Evolutionary conservation across 2,888 invertebrate species (phyloP).

Genomic region (Steromphala cineraria): DNA sequence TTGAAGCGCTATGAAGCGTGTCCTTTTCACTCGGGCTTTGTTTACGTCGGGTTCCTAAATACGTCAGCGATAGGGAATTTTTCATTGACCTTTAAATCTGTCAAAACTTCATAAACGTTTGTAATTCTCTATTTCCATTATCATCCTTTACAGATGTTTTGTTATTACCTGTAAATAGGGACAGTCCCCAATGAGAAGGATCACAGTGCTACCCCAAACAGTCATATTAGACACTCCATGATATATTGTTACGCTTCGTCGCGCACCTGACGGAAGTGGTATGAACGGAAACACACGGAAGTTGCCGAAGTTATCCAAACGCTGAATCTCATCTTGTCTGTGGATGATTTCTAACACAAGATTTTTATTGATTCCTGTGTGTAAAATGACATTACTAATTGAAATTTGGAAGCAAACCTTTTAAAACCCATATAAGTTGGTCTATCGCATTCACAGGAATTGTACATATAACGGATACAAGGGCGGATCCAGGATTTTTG

Average conservation of each 20-base stretch:
- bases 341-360: background rate
- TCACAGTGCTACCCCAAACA: background rate
- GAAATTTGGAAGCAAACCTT: too few relatives aligned
- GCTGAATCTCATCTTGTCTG: background rate
- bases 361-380: too few relatives aligned
- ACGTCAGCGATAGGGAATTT: conserved; percentile 10
- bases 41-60: conserved; percentile 11
- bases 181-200: background rate
- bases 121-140: background rate
- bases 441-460: too few relatives aligned
- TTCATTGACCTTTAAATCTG: background rate
- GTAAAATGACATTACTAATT: too few relatives aligned
- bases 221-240: conserved; percentile 12
- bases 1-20: background rate
- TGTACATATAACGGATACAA: too few relatives aligned
- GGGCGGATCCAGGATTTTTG: too few relatives aligned
- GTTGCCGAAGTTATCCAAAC: conserved; percentile 1
- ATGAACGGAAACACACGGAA: conserved; percentile 14
- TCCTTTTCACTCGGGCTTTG: background rate
- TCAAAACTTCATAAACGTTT: background rate
- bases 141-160: background rate
- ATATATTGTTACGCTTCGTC: conserved; percentile 16
- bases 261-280: conserved; percentile 18
- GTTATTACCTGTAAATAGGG: background rate
- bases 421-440: too few relatives aligned